Conservation (phyloP, 2,797 vertebrate genomes). For the Ptychadena robeensis region DNA sequence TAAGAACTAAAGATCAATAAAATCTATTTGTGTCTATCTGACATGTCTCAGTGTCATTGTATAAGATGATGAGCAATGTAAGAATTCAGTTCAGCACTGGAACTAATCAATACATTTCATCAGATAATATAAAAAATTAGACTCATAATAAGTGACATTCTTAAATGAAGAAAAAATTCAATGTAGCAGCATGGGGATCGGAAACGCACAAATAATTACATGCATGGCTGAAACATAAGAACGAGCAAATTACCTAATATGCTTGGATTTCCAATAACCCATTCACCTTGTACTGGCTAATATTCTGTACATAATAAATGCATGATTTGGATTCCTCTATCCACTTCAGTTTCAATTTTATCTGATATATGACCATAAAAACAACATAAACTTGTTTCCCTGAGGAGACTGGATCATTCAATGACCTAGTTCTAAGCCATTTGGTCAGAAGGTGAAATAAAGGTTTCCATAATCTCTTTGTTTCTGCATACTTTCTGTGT, state of each 20-base stretch:
- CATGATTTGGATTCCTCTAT: neutral
- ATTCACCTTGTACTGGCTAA: conserved; percentile 11
- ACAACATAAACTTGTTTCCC: neutral
- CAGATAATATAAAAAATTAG: conserved; percentile 43
- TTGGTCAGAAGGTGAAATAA: too few species aligned
- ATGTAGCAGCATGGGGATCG: conserved; percentile 12
- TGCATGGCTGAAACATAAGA: conserved; percentile 32
- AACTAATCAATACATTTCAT: conserved; percentile 55
- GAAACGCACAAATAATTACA: conserved; percentile 32
- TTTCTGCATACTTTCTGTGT: neutral
- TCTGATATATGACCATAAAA: neutral
- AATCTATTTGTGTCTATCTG: conserved; percentile 45
- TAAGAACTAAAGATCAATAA: conserved; percentile 27
- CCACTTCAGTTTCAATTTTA: neutral
- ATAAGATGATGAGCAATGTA: conserved; percentile 51
- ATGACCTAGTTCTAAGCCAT: neutral
- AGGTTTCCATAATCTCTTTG: neutral
- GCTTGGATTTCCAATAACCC: conserved; percentile 10
- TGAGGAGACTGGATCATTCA: neutral
- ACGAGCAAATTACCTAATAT: conserved; percentile 16
- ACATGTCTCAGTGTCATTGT: conserved; percentile 26
- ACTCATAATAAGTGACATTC: conserved; percentile 40
- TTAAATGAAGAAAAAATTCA: conserved; percentile 40
- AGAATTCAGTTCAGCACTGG: conserved; percentile 37
- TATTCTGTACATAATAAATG: conserved; percentile 10